Percentiles rank a stretch among this genome's conserved stretches.
phyloP scores from a whole-genome alignment of 2,113 vertebrate species.

The Notothenia coriiceps region DNA sequence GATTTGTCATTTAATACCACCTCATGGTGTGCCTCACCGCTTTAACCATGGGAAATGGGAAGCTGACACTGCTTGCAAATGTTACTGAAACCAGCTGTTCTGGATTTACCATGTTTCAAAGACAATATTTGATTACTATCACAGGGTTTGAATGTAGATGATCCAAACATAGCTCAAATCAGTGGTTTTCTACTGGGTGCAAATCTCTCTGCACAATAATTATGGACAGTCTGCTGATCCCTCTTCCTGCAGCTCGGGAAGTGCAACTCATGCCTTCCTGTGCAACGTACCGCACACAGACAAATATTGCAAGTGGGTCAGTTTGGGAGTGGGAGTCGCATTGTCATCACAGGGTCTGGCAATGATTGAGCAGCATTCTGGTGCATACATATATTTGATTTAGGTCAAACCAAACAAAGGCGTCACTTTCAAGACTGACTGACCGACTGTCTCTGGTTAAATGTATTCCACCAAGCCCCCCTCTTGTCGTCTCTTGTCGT shows the following conservation, averaged over 20 bases:
- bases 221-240: slow-evolving; percentile 81
- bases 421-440: slow-evolving; percentile 60
- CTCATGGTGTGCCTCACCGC: neutral
- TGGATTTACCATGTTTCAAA: slow-evolving; percentile 32
- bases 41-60: neutral
- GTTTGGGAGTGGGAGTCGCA: slow-evolving; percentile 44
- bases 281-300: slow-evolving; percentile 60
- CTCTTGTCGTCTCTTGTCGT: slow-evolving; percentile 7
- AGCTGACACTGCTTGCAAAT: slow-evolving; percentile 4
- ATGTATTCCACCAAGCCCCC: slow-evolving; percentile 43
- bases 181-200: slow-evolving; percentile 41
- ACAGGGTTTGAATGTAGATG: slow-evolving; percentile 22
- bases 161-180: slow-evolving; percentile 63
- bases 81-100: slow-evolving; percentile 14
- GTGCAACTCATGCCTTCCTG: slow-evolving; percentile 79
- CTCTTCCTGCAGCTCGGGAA: slow-evolving; percentile 85
- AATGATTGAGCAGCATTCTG: slow-evolving; percentile 71
- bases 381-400: slow-evolving; percentile 63
- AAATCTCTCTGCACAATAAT: slow-evolving; percentile 72
- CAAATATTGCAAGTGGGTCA: slow-evolving; percentile 75
- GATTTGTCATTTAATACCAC: slow-evolving; percentile 25
- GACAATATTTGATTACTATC: slow-evolving; percentile 30
- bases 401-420: slow-evolving; percentile 81
- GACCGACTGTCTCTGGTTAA: slow-evolving; percentile 65
- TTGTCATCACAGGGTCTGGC: slow-evolving; percentile 69